These are phyloP conservation scores for Caerostris extrusa DNA, from an alignment of 1,140 invertebrate genomes.

Conservation along the genomic window DNA sequence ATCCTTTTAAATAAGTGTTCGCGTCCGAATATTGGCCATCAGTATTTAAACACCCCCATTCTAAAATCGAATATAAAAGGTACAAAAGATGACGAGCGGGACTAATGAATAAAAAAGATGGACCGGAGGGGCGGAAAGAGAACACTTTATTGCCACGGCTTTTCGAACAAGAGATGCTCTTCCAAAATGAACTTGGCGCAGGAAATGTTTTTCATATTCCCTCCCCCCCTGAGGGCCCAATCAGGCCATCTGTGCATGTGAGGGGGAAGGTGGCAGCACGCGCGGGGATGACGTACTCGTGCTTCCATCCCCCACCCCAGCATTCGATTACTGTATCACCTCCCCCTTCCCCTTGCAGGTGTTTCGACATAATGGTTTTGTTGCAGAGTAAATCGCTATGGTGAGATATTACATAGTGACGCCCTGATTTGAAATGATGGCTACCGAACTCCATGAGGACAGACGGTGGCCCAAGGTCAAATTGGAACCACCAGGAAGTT, in stretches of 20 bases:
- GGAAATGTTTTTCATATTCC: slow-evolving; percentile 73
- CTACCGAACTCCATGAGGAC: neutral
- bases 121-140: no score
- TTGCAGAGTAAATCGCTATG: slow-evolving; percentile 56
- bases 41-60: no score
- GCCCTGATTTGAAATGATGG: neutral
- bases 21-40: no score
- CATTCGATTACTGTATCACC: neutral
- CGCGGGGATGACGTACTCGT: slow-evolving; percentile 57
- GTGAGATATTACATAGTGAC: slow-evolving; percentile 67
- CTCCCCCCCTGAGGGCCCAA: slow-evolving; percentile 64
- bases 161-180: slow-evolving; percentile 1
- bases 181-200: slow-evolving; percentile 49
- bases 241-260: slow-evolving; percentile 67
- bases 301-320: neutral
- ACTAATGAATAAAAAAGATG: no score
- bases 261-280: slow-evolving; percentile 57
- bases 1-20: no score
- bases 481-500: neutral
- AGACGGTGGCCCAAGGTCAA: neutral
- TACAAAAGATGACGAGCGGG: no score
- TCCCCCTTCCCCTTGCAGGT: slow-evolving; percentile 51
- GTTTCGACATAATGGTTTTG: slow-evolving; percentile 53
- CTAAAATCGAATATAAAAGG: no score
- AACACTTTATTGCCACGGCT: neutral